Base-by-base conservation (phyloP, 2,888 invertebrate species). In the Hipparchia sbordonii region DNA sequence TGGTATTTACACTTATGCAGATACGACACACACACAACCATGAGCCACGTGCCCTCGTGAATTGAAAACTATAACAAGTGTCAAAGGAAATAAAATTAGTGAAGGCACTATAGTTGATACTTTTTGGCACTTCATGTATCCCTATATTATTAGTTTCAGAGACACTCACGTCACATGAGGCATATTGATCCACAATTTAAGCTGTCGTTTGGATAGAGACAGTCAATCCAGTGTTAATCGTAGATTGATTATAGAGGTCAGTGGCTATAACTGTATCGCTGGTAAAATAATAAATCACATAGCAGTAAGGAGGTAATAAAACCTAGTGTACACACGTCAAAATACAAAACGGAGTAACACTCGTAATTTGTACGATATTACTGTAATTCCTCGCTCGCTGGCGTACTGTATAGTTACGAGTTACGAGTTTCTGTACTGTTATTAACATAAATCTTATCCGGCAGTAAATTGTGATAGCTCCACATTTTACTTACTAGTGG, bases 361-460 rank as follows among this genome's bases (percentile, higher is more conserved):
- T 62, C 62, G 57, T 72, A 67, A 67, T 67, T 72, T 69, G 67
- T 70, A 67, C 12, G 33, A 63, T 72, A 72, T 74, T 65, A 54
- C 13, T 46, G 65, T 70, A 71, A 68, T 74, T 72, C 46, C 56
- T 33, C 33, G 59, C 59, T 12, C 54, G 67, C 54, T 68, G 10
- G 63, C 67, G 10, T 51, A 60, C 59, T 67, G 54, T 9, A 45
- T 46, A 67, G 52, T 67, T 57, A 62, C 62, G 62, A 62, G n/a
- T 65, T 48, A 59, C 61, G 54, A 69, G 51, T 62, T 52, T 67
- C 52, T 62, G 62, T 69, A 59, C 52, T 67, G 51, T 48, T 59
- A 72, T 74, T 72, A 74, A 57, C 63, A 71, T 74, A 70, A 72
- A 72, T 74, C 67, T 72, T 66, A 71, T 67, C 70, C 57, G 61